These are phyloP conservation scores for Irena cyanogastra DNA, from an alignment of 2,113 vertebrate genomes.

Conservation along the genomic window DNA sequence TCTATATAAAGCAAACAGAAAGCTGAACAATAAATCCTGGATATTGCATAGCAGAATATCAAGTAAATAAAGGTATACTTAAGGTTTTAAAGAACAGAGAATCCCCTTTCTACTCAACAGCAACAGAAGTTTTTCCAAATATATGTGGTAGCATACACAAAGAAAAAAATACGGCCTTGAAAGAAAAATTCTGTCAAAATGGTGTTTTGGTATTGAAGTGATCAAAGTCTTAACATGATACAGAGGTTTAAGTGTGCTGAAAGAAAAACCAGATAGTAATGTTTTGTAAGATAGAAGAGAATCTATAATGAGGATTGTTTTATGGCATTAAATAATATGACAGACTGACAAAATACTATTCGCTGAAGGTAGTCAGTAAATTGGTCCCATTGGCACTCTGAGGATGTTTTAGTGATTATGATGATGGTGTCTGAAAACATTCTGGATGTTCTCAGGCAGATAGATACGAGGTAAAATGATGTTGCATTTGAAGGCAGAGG, in stretches of 20 bases:
- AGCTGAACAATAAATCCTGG: background rate
- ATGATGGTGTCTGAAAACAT: background rate
- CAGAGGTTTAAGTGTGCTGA: background rate
- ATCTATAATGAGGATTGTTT: background rate
- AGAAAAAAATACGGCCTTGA: background rate
- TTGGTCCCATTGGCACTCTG: background rate
- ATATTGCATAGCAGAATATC: background rate
- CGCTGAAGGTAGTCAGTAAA: background rate
- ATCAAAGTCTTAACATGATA: background rate
- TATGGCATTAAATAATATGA: background rate
- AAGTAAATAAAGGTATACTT: background rate
- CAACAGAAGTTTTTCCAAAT: background rate
- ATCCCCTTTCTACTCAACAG: background rate
- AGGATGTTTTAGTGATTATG: background rate
- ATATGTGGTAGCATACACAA: background rate
- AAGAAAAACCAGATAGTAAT: background rate
- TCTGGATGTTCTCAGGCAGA: background rate
- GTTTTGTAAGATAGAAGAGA: background rate
- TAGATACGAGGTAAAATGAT: background rate
- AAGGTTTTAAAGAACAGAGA: background rate
- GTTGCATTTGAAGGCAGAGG: background rate
- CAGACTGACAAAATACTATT: background rate
- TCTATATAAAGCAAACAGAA: background rate
- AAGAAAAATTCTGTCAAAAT: background rate
- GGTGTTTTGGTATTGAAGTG: background rate